Evolutionary conservation across 1,140 invertebrate genomes (phyloP).

Genomic region (Bombus picipes): DNA sequence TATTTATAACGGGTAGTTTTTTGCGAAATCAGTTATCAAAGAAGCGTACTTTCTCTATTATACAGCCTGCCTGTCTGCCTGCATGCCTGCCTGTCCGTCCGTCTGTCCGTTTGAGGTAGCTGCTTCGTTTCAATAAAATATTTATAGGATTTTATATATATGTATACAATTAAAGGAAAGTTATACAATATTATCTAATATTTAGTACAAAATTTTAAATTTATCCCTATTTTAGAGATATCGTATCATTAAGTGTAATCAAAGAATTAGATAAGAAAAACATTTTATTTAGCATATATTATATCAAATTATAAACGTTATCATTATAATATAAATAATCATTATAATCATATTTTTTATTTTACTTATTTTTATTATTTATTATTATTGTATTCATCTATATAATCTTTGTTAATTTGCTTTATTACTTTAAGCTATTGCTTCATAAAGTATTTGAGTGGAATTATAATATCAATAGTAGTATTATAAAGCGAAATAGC

Average conservation of each 20-base stretch:
- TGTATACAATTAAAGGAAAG: not conserved
- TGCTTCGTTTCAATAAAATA: constrained; percentile 41
- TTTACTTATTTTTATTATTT: not conserved
- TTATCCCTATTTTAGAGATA: not conserved
- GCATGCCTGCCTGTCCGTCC: constrained; percentile 70
- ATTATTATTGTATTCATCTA: not conserved
- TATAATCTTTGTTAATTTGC: not conserved
- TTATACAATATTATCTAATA: not conserved
- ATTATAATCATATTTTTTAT: not conserved
- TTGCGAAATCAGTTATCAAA: constrained; percentile 39
- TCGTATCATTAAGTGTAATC: not conserved
- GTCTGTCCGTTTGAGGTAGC: constrained; percentile 69
- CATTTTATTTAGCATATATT: not conserved
- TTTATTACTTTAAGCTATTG: not conserved
- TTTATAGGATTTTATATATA: not conserved
- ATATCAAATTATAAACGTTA: not conserved
- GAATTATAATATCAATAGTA: not conserved
- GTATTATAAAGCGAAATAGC: constrained; percentile 45
- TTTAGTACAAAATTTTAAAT: not conserved
- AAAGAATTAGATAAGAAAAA: not conserved
- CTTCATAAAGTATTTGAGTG: not conserved
- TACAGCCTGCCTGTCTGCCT: constrained; percentile 68
- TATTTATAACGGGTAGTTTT: constrained; percentile 37
- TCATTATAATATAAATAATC: not conserved
- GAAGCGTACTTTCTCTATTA: constrained; percentile 51